Base-by-base conservation (phyloP, 2,797 vertebrate species). In the Etheostoma perlongum region DNA sequence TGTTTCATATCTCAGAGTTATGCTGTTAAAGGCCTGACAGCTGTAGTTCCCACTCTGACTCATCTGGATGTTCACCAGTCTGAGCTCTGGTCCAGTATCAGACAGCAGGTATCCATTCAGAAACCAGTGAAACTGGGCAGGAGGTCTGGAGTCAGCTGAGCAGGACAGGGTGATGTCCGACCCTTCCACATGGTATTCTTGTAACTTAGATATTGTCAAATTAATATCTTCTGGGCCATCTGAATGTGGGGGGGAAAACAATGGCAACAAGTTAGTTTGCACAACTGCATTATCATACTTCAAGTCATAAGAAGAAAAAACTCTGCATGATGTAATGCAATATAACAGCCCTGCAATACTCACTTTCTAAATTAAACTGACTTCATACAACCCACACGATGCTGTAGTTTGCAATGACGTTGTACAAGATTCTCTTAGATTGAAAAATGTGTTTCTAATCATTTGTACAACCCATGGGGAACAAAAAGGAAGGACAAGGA, bases 11-110 rank as follows among this genome's bases (percentile, higher is more conserved):
- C 53, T 89, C 48, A 54, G n/a, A 42, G 86, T 94, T 74, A 23
- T 88, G 14, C 0, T 65, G 72, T 94, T 94, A 40, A 58, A 77
- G 15, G 89, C 83, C 76, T 23, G 63, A 74, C 93, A 92, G 87
- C 55, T 90, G 88, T 94, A 93, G 70, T 67, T 85, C 4, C 91
- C 92, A 72, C 82, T 90, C 2, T 92, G 78, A 67, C 0, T 73
- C 48, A 6, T 12, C n/a, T 84, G 61, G 65, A 88, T 23, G 49
- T 88, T 75, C 0, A 2, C 16, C 52, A 93, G 78, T 15, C 1
- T 54, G 44, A 92, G 80, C 16, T 89, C 70, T 72, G 40, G 54
- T 63, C 64, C 85, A 11, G 30, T 54, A 33, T 18, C 5, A 40
- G 67, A 1, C 23, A 72, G 23, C 19, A 0, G 0, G 0, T 2